These are phyloP conservation scores for Oplegnathus fasciatus DNA, from an alignment of 2,113 vertebrate genomes.

Conservation along the genomic window DNA sequence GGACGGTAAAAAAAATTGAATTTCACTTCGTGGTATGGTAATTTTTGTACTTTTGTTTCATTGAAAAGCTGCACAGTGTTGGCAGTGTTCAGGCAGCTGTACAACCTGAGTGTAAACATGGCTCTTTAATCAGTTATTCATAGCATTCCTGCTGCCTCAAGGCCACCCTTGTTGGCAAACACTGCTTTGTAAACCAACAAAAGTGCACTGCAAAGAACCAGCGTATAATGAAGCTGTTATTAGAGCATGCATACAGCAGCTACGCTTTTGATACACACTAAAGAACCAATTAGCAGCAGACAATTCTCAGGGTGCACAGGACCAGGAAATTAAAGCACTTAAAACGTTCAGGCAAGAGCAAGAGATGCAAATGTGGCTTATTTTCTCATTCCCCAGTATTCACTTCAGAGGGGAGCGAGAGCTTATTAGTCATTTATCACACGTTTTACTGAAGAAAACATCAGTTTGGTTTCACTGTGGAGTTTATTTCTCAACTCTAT, in stretches of 20 bases:
- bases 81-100: constrained; percentile 30
- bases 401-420: neutral
- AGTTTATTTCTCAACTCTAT: neutral
- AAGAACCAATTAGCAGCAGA: constrained; percentile 67
- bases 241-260: constrained; percentile 52
- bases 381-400: constrained; percentile 16
- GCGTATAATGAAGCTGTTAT: constrained; percentile 67
- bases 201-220: constrained; percentile 57
- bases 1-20: neutral
- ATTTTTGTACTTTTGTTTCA: constrained; percentile 29
- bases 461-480: neutral
- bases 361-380: constrained; percentile 57
- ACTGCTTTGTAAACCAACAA: constrained; percentile 60
- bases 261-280: constrained; percentile 57
- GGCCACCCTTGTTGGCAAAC: constrained; percentile 65
- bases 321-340: constrained; percentile 63
- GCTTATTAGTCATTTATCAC: constrained; percentile 19
- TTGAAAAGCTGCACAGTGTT: constrained; percentile 33
- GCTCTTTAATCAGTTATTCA: constrained; percentile 71
- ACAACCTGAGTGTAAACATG: constrained; percentile 53
- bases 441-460: neutral
- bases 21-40: neutral
- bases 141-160: constrained; percentile 57
- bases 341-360: constrained; percentile 41
- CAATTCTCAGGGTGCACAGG: constrained; percentile 53